Base-by-base conservation (phyloP, 2,113 vertebrate genomes). In the Tychaedon coryphoeus region DNA sequence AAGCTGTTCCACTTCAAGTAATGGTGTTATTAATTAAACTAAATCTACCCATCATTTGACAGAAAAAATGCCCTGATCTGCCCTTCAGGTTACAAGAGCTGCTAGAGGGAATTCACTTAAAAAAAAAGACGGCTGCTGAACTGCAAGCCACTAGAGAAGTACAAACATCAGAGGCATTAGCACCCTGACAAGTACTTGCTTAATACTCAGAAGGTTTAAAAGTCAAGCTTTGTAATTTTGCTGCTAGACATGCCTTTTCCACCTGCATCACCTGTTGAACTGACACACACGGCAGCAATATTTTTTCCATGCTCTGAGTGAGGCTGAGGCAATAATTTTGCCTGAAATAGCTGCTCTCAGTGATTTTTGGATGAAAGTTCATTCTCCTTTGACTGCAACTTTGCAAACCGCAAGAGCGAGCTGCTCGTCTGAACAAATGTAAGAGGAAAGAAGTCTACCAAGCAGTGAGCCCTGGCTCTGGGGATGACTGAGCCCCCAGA, bases 1-100 rank as follows among this genome's bases (percentile, higher is more conserved):
- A 91, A 96, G 91, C 87, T 95, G 65, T 74, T 94, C 91, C 74
- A 91, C 58, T 79, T 85, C 72, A 90, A 79, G 90, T 56, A 81
- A 94, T 76, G 50, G 85, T 81, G 72, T 76, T 86, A 88, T 67
- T 92, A 80, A 74, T 95, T 92, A 95, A 95, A 82, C 65, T 75
- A 84, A 86, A 93, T 56, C 65, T 70, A 87, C 53, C 25, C 81
- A 70, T 66, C n/a, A 40, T 67, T 64, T 79, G 34, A 79, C 66
- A 78, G 33, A 77, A 86, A 83, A 87, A 87, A 50, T 85, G 58
- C 74, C 82, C 85, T 8, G 9, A 91, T 85, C 57, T 79, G 65
- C 67, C 91, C 87, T 95, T 75, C 54, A 67, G 86, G 79, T 90
- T 70, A 45, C 53, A 50, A 47, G 7, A 58, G 76, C 24, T 66